Percentiles rank a stretch among this genome's conserved stretches.
These are phyloP conservation scores for Stomorhina lunata DNA, from an alignment of 2,888 invertebrate species.

Conservation along the genomic window DNA sequence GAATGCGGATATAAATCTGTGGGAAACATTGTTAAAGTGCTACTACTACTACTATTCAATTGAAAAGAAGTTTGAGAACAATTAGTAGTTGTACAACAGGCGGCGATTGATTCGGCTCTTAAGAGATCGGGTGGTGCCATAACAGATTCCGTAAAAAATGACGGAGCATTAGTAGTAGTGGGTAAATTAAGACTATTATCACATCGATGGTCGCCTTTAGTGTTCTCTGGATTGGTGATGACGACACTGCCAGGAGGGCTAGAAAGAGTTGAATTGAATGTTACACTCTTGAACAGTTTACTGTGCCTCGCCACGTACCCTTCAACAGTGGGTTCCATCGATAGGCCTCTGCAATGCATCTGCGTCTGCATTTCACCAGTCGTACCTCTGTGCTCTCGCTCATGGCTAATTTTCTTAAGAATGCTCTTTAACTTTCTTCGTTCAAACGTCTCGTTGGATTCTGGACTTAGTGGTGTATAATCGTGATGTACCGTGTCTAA, in stretches of 20 bases:
- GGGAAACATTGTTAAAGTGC: slow-evolving; percentile 43
- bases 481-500: slow-evolving; percentile 69
- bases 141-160: slow-evolving; percentile 30
- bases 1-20: slow-evolving; percentile 69
- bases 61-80: slow-evolving; percentile 49
- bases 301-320: slow-evolving; percentile 93
- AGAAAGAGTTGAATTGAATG: slow-evolving; percentile 92
- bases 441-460: slow-evolving; percentile 91
- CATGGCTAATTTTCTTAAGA: slow-evolving; percentile 89
- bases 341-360: slow-evolving; percentile 84
- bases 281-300: slow-evolving; percentile 93
- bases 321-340: slow-evolving; percentile 91
- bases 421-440: slow-evolving; percentile 91
- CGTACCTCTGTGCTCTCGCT: slow-evolving; percentile 71
- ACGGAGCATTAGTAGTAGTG: not conserved
- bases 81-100: slow-evolving; percentile 68
- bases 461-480: slow-evolving; percentile 82
- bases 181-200: slow-evolving; percentile 2
- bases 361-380: slow-evolving; percentile 19
- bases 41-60: slow-evolving; percentile 62
- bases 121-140: slow-evolving; percentile 48
- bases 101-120: slow-evolving; percentile 49
- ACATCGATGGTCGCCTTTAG: slow-evolving; percentile 7
- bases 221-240: slow-evolving; percentile 7
- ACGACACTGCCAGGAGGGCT: slow-evolving; percentile 85